Evolutionary conservation across 2,113 vertebrate species (phyloP).

Genomic region (Dasyprocta punctata): DNA sequence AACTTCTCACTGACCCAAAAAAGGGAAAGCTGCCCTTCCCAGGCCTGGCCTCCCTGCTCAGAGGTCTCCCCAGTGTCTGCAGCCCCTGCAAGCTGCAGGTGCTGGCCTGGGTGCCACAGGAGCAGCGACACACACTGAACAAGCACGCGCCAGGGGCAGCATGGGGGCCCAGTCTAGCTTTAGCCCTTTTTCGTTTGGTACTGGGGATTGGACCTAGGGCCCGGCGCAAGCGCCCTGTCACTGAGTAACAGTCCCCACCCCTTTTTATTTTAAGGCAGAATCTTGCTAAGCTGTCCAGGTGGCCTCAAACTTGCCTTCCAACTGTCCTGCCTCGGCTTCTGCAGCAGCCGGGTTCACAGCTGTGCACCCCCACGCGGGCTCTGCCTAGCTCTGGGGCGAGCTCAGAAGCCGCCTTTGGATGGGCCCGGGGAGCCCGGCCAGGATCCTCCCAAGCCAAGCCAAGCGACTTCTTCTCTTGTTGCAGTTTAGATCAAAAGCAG

Average conservation of each 20-base stretch:
- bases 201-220: background rate
- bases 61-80: background rate
- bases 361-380: background rate
- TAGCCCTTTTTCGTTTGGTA: background rate
- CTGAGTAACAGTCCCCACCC: background rate
- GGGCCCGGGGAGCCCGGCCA: background rate
- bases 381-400: background rate
- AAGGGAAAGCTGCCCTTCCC: background rate
- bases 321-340: background rate
- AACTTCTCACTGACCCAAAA: background rate
- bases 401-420: background rate
- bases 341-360: background rate
- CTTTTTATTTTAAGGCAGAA: background rate
- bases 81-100: background rate
- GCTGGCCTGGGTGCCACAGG: background rate
- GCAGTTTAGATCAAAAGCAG: background rate
- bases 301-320: background rate
- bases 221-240: background rate
- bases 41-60: background rate
- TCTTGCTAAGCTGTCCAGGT: background rate
- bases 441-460: background rate
- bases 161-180: too few species aligned
- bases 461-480: fast-evolving
- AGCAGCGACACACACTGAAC: background rate
- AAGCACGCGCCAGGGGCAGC: background rate